Base-by-base conservation (phyloP, 2,797 vertebrate genomes). In the Gila robusta region DNA sequence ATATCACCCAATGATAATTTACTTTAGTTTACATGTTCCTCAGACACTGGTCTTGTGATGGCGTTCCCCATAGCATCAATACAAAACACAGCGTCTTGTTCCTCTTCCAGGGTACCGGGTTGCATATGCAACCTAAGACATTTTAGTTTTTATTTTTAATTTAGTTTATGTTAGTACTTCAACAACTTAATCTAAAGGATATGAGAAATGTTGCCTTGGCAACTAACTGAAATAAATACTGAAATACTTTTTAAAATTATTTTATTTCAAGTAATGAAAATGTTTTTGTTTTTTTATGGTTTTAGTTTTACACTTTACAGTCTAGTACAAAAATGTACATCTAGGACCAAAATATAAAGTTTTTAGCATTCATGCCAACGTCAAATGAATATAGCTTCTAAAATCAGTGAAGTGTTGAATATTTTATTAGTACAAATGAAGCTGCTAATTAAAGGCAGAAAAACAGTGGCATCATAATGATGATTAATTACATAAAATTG, bases 351-450 rank as follows among this genome's bases (percentile, higher is more conserved):
- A 44, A 73, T 72, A 21, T 44, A 17, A 35, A 71, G 52, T 32
- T 35, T 21, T 77, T 54, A 52, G 39, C n/a, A 69, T 54, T 39
- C n/a, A 54, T 23, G 47, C 4, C 49, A 56, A 56, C 6, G 49
- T 62, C n/a, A 81, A 64, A 52, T 26, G 44, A 64, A 28, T 21
- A 69, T 70, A 28, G n/a, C 41, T 78, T n/a, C 5, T 69, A 26
- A 41, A 54, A 79, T 84, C 35, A 64, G 79, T 81, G 21, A 70
- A 49, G 23, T 70, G 79, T n/a, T 81, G 12, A 54, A 81, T 81
- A 81, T 81, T 81, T 81, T 69, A 70, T 70, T 39, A 81, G 66
- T 56, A 71, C 28, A 67, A 81, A 54, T 71, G 39, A 56, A 41
- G 67, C 49, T 56, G 23, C 23, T 56, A 82, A 82, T 71, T 82